Conservation (phyloP, 2,113 vertebrate genomes). For the Cacatua alba region DNA sequence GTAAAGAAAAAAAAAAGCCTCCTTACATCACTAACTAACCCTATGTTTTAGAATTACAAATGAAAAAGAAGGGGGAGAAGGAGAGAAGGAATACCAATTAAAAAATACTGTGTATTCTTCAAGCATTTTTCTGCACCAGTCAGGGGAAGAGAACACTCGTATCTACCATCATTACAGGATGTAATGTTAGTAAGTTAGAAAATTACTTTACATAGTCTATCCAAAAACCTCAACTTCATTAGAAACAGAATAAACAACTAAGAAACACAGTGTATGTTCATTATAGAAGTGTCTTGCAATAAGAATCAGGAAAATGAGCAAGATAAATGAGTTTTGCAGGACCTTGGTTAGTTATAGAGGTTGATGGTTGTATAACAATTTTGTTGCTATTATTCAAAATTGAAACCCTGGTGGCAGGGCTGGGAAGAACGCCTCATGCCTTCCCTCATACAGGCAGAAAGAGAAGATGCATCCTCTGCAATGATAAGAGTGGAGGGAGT, state of each 20-base stretch:
- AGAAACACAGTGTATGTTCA: background rate
- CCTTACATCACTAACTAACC: background rate
- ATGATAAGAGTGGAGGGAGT: background rate
- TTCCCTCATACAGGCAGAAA: background rate
- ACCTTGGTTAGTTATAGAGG: background rate
- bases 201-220: background rate
- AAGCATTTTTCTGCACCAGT: background rate
- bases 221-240: background rate
- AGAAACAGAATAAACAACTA: background rate
- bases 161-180: background rate
- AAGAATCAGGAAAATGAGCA: background rate
- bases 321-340: background rate
- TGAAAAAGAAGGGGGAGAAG: rapidly evolving
- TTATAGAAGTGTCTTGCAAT: background rate
- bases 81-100: background rate
- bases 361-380: background rate
- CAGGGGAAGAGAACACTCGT: background rate
- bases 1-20: background rate
- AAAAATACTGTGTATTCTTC: background rate
- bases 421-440: background rate
- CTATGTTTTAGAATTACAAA: conserved; percentile 17
- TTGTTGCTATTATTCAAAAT: background rate
- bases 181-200: background rate
- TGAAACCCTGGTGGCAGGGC: background rate
- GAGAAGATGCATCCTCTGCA: background rate